Base-by-base conservation (phyloP, 2,113 vertebrate species). In the Aphyosemion australe region DNA sequence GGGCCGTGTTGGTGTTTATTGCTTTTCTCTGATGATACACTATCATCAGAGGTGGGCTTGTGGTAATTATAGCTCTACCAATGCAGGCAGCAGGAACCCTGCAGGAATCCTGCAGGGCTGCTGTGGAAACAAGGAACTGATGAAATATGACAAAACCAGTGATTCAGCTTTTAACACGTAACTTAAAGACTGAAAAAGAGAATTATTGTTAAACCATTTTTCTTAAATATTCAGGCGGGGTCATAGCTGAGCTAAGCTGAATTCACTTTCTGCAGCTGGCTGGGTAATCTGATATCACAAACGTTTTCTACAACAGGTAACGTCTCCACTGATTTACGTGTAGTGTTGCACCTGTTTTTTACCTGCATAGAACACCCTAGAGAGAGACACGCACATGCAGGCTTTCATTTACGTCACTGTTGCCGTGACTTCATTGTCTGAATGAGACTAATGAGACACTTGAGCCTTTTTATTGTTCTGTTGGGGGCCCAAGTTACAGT, bases 31-130 rank as follows among this genome's bases (percentile, higher is more conserved):
- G 61, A 55, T 54, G 69, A 85, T 82, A 80, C 75, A 62, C 59
- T 79, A 70, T 85, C 74, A 81, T 80, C 85, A 70, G 81, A 86
- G 79, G 83, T 83, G 74, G 81, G 71, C 83, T 74, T 60, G 68
- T 80, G 83, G 73, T 86, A 86, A 89, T 87, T 88, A 88, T 81
- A 79, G 80, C 65, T 80, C 58, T 54, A 31, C 64, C 65, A 81
- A 88, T 70, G 76, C 67, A 83, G 43, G 72, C 73, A 72, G 66
- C 34, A 45, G 42, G 61, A 79, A 50, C 64, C 61, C 61, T 39
- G 66, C 34, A 45, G 42, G 61, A 79, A 50, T 61, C 61, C 61
- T 39, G 66, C 19, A 31, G 68, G 66, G 71, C 82, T 77, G 71
- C 83, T 65, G 68, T 72, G 65, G 80, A 82, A 82, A 80, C 79